A percentile compares a stretch with the other conserved stretches of the same genome.
These are phyloP conservation scores for Spisula subtruncata DNA, from an alignment of 2,888 invertebrate species.

Conservation along the genomic window DNA sequence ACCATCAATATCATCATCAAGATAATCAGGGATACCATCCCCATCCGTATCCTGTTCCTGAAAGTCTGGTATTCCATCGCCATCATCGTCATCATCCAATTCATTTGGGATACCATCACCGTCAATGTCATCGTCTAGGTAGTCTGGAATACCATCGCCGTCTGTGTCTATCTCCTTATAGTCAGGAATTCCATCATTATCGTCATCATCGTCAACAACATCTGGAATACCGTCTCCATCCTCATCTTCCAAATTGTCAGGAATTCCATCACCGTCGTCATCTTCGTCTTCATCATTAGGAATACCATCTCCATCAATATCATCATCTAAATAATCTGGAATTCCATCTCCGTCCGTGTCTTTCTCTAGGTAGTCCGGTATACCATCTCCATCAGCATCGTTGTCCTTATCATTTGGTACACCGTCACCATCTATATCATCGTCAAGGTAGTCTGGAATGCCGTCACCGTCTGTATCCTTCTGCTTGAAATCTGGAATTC, in stretches of 20 bases:
- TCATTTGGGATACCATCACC: conserved; percentile 86
- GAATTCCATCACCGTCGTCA: conserved; percentile 81
- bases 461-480: conserved; percentile 76
- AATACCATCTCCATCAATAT: conserved; percentile 83
- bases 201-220: conserved; percentile 75
- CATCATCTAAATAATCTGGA: conserved; percentile 80
- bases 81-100: conserved; percentile 82
- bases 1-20: conserved; percentile 81
- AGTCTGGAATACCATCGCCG: conserved; percentile 86
- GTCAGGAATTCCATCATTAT: conserved; percentile 85
- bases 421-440: conserved; percentile 82
- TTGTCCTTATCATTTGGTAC: conserved; percentile 82
- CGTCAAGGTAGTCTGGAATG: conserved; percentile 81
- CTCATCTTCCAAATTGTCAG: conserved; percentile 76
- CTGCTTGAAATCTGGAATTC: conserved; percentile 79
- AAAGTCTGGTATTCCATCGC: conserved; percentile 79
- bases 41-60: conserved; percentile 82
- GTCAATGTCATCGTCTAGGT: conserved; percentile 82
- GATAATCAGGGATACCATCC: conserved; percentile 79
- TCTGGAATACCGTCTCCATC: conserved; percentile 84
- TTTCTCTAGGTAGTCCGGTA: conserved; percentile 80
- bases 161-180: conserved; percentile 79
- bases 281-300: conserved; percentile 79
- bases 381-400: conserved; percentile 84
- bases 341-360: conserved; percentile 84